Evolutionary conservation across 2,113 vertebrate genomes (phyloP), one percentile per base, ranked within the genome.

Genomic region (Trichechus manatus): DNA sequence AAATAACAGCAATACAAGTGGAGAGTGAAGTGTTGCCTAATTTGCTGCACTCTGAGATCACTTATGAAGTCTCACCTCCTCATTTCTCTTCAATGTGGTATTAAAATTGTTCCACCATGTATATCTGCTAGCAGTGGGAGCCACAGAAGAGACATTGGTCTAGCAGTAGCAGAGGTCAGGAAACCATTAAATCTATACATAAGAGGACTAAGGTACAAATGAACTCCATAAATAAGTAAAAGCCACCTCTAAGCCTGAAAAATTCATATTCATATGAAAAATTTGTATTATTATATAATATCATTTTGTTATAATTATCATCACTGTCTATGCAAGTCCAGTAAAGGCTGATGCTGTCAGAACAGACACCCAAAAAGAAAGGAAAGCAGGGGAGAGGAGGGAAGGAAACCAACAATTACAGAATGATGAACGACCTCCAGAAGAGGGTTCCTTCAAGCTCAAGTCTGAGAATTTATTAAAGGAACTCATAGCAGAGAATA

Each of bases 381-480:
- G 31, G 17, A 44, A 66, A 91, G 15, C 5, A 47, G 33, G 42
- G 14, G 5, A 29, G 19, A 87, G 47, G 42, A 85, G 56, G 44
- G 75, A n/a, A 80, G 68, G 47, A 86, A 81, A 80, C 15, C 42
- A 78, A 36, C 3, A 39, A 44, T 36, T 27, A 13, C 22, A 23
- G 23, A 31, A 53, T 29, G 66, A 89, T 63, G 72, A 79, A 85
- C 79, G 64, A 39, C 47, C 42, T 95, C 64, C 61, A 25, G 64
- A 72, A 78, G 74, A 53, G 56, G 7, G 29, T 7, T 44, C n/a
- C 79, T 96, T 86, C 59, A 89, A 33, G 42, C 22, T 86, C 83
- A 80, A 36, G 59, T 66, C 70, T 88, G 75, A 27, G 47, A 86
- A 68, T 78, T 66, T 86, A 77, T 19, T 47, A 82, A 93, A 93